Percentiles rank a stretch among this genome's conserved stretches.
phyloP scores from a whole-genome alignment of 2,888 invertebrate species.

The Allygus modestus region DNA sequence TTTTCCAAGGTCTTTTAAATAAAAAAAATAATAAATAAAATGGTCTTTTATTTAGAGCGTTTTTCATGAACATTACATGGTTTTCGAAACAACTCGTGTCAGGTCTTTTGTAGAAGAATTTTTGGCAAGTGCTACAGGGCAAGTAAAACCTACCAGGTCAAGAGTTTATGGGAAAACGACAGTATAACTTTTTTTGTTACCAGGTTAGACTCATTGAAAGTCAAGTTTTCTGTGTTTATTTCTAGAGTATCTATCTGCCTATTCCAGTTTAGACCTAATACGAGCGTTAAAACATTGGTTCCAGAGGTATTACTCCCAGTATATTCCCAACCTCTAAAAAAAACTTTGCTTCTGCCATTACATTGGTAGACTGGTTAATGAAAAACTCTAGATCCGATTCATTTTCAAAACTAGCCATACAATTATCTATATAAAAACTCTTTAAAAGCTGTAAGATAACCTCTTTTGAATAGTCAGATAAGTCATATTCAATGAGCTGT shows the following conservation, averaged over 20 bases:
- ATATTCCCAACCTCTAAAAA: slow-evolving; percentile 55
- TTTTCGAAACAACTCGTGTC: slow-evolving; percentile 61
- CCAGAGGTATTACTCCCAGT: slow-evolving; percentile 10
- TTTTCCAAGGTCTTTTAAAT: slow-evolving; percentile 62
- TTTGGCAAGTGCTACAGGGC: slow-evolving; percentile 66
- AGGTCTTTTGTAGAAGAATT: slow-evolving; percentile 67
- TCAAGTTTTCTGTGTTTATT: too few species aligned
- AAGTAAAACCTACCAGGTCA: slow-evolving; percentile 69
- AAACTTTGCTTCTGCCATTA: slow-evolving; percentile 59
- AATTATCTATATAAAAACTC: slow-evolving; percentile 59
- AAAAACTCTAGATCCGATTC: slow-evolving; percentile 39
- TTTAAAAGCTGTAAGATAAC: neutral
- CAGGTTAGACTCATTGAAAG: too few species aligned
- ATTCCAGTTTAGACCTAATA: too few species aligned
- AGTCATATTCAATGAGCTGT: too few species aligned
- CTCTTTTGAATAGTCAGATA: too few species aligned
- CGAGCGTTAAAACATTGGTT: slow-evolving; percentile 30
- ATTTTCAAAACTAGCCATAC: too few species aligned
- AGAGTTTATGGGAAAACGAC: slow-evolving; percentile 66
- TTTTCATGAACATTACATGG: too few species aligned
- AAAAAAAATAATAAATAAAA: slow-evolving; percentile 39
- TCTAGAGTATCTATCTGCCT: too few species aligned
- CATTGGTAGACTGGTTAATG: neutral
- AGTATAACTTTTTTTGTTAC: too few species aligned
- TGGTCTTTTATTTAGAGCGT: too few species aligned